Evolutionary conservation across 1,140 invertebrate species (phyloP), one percentile per base, ranked within the genome.

Genomic region (Dryas iulia): DNA sequence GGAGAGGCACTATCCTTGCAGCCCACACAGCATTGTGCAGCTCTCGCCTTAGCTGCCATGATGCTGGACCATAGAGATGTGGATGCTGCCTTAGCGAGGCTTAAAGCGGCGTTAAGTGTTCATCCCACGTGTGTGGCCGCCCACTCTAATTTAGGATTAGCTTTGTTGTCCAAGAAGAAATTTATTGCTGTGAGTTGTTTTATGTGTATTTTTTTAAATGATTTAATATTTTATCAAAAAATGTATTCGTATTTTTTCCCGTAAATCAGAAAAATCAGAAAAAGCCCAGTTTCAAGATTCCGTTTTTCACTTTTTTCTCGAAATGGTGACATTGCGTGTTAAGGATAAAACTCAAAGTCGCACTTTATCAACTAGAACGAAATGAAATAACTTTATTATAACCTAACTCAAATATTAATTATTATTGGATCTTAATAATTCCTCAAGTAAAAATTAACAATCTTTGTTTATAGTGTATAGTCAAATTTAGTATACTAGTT

Each of bases 101-200:
- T 91, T 0, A 90, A 86, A 71, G 81, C 81, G 3, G 89, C 89
- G 1, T 62, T 91, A 12, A 56, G 79, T 0, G 87, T 84, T 0
- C 89, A 91, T 57, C 85, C 87, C 0, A 79, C 77, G 0, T 91
- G 89, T 57, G 87, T 91, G 0, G 89, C 89, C 1, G 87, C 86
- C 1, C 86, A 91, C 21, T 72, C 81, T 0, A 85, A 91, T 26
- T 69, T 91, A 1, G 89, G 87, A 7, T 64, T 91, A 3, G 89
- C 87, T 33, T 73, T 91, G 68, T 31, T 90, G 24, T 76, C 78
- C 0, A 91, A 90, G 73, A 89, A 87, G 75, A 91, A 91, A 47
- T 91, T 83, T 73, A 68, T 91, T 30, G 89, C 89, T 18, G 89
- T 90, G 47, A 80, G 82, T 81, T n/a, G 6, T 8, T 57, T 12